phyloP scores from a whole-genome alignment of 2,797 vertebrate species.

The Momotus momota region DNA sequence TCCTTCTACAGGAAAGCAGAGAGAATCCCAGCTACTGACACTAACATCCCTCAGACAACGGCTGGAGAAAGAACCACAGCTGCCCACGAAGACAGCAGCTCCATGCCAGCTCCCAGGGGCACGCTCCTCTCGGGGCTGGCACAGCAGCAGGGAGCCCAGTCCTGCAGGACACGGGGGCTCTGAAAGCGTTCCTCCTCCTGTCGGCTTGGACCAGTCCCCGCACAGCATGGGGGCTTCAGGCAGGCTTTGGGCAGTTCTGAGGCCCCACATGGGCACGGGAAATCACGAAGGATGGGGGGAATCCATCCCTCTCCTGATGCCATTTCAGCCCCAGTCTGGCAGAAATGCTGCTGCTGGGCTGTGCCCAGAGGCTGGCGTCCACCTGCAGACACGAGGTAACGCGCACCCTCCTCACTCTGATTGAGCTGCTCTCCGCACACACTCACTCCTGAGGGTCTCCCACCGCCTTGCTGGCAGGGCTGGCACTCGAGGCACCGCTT shows the following conservation, averaged over 20 bases:
- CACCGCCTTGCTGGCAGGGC: fast-evolving
- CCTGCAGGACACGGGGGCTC: not conserved
- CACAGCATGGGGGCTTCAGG: not conserved
- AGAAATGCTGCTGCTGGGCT: not conserved
- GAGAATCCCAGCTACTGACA: conserved; percentile 44
- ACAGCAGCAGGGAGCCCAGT: not conserved
- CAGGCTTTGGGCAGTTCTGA: not conserved
- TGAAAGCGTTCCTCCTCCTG: fast-evolving
- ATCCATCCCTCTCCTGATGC: not conserved
- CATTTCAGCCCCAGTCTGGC: not conserved
- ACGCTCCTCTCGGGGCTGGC: fast-evolving
- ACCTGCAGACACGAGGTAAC: fast-evolving
- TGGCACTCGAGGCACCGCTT: not conserved
- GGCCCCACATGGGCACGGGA: fast-evolving
- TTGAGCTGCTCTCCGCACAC: not conserved
- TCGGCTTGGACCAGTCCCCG: fast-evolving
- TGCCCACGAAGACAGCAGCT: not conserved
- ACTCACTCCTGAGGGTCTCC: not conserved
- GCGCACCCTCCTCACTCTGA: not conserved
- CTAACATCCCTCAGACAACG: not conserved
- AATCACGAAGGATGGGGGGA: not conserved
- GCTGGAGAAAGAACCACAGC: not conserved
- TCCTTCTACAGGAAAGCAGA: conserved; percentile 41
- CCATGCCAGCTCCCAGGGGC: fast-evolving
- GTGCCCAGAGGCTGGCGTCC: not conserved